Evolutionary conservation across 2,888 invertebrate genomes (phyloP), one percentile per base, ranked within the genome.

Genomic region (Hybos culiciformis): DNA sequence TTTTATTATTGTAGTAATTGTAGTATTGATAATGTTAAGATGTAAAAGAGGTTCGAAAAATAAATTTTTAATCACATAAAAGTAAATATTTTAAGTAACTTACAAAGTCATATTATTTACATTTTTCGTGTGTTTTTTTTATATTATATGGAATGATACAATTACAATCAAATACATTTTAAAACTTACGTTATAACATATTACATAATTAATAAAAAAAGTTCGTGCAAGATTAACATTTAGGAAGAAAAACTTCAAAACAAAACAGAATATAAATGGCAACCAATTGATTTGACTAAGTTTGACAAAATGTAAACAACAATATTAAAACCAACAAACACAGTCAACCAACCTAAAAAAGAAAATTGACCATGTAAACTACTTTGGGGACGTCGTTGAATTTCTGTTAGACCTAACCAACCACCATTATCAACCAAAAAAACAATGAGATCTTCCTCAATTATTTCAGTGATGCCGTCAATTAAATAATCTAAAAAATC

Each of bases 361-460:
- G 62, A 59, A 44, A 62, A 57, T 48, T 61, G 56, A 6, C 59
- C 57, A 9, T 43, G 26, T n/a, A n/a, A n/a, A n/a, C n/a, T n/a
- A 32, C 32, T 20, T 36, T 51, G 53, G 24, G 56, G 56, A 11
- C 62, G 62, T 9, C 59, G 49, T 37, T 63, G 63, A 38, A 65
- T 63, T 45, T 62, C 56, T 40, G 62, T 60, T 14, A 65, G 46
- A 15, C 65, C 66, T 44, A 57, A 46, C 90, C 90, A 91, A 62
- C 90, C 90, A 20, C 88, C 87, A 56, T 86, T 83, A 33, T 77
- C 70, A 34, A 80, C 78, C 20, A 91, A 76, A 90, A 90, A 91
- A 3, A 75, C 62, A 18, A 59, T 58, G 37, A 83, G 65, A 53
- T 78, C 75, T 47, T 78, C 75, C 57, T 80, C 78, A 37, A 83